These are phyloP conservation scores for Patiria pectinifera DNA, from an alignment of 53 echinoderm and acorn worm species.

Conservation along the genomic window DNA sequence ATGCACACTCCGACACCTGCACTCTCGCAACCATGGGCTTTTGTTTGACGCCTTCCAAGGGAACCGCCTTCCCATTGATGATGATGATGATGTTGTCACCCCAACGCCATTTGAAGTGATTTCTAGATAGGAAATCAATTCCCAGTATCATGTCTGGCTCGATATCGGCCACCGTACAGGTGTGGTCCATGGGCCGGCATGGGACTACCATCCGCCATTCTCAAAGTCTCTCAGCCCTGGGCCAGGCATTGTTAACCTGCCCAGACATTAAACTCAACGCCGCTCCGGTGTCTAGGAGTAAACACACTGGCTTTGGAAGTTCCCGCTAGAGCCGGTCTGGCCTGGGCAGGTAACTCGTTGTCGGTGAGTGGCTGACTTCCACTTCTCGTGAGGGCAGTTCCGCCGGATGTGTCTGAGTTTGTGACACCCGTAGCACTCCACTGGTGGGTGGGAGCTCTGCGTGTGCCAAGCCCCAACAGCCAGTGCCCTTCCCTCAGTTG, in stretches of 20 bases:
- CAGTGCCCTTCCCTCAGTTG: no score
- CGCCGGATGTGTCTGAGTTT: no score
- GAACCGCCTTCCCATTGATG: constrained; percentile 1
- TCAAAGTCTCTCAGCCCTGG: background rate
- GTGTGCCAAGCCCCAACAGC: no score
- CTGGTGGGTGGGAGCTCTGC: no score
- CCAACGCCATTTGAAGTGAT: background rate
- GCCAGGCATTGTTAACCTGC: background rate
- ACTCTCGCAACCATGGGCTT: background rate
- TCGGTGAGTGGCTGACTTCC: no score
- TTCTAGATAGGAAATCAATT: background rate
- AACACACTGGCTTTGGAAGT: background rate
- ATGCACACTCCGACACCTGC: background rate
- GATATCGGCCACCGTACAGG: background rate
- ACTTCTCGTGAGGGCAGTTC: no score
- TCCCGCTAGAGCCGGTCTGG: no score
- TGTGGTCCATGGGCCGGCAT: background rate
- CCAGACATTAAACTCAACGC: background rate
- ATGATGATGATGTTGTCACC: background rate
- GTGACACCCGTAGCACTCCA: no score
- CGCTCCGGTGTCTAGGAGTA: constrained; percentile 4
- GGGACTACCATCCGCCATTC: constrained; percentile 3
- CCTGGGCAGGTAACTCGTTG: no score
- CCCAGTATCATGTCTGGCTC: no score
- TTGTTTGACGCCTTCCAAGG: background rate